Evolutionary conservation across 1,140 invertebrate genomes (phyloP), one percentile per base, ranked within the genome.

Genomic region (Tetragnatha versicolor): DNA sequence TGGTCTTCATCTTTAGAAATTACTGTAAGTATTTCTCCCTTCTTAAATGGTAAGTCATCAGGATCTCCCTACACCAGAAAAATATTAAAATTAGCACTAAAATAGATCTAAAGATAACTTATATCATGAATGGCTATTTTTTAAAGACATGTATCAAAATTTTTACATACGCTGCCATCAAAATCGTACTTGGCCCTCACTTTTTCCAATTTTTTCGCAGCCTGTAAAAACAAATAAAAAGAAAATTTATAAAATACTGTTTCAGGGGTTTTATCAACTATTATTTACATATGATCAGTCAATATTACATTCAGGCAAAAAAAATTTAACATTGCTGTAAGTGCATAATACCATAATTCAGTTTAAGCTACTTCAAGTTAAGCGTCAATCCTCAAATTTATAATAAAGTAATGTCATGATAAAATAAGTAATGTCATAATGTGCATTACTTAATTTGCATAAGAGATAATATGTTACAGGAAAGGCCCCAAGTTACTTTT

Each of bases 1-100:
- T 96, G 93, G 65, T 97, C 94, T 87, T 99, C 97, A 85, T 98
- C 96, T 86, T 98, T 96, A 70, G 92, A 93, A 73, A 98, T 90
- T 66, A 99, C 90, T 47, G 93, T 94, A 79, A 99, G 88, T 82
- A 96, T 90, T 86, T 99, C 97, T 29, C 95, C 96, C 88, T 93
- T 94, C 82, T 91, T 92, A 87, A 99, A 99, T 12, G 95, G 94
- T 77, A 99, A 89, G 87, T 99, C 97, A 84, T 98, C 96, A 55
- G 91, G 91, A 87, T 98, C 96, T 90, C 97, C 85, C 80, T 81
- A 63, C 7, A 72, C 22, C n/a, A 45, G 9, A 20, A n/a, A 51
- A 51, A 51, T 51, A 5, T 20, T n/a, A 51, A 7, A 22, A 51
- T 3, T 58, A 29, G 17, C 27, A 58, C n/a, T 5, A 51, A 51